Evolutionary conservation across 37 sponge, comb jelly and placozoan genomes (phyloP).

Genomic region (Dysidea cf. avara): DNA sequence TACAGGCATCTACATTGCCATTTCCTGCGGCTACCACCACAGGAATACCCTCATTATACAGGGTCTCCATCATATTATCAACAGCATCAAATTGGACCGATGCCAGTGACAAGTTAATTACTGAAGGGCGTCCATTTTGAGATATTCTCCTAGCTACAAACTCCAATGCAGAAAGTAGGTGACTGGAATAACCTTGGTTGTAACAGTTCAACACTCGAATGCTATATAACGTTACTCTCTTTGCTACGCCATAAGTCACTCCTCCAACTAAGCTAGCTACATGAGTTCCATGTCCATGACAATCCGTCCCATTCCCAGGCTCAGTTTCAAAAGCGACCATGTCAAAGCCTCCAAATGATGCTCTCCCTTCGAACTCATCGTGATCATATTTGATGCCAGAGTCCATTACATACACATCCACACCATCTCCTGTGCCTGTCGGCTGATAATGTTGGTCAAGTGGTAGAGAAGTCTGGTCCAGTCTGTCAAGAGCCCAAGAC

Average conservation of each 20-base stretch:
- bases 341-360: constrained; percentile 35
- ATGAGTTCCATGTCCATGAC: constrained; percentile 6
- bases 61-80: constrained; percentile 24
- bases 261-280: constrained; percentile 70
- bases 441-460: constrained; percentile 57
- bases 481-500: constrained; percentile 57
- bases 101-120: constrained; percentile 63
- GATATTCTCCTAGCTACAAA: constrained; percentile 10
- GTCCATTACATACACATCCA: constrained; percentile 75
- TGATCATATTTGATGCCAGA: constrained; percentile 65
- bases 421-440: constrained; percentile 52
- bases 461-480: constrained; percentile 53
- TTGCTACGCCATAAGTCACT: constrained; percentile 45
- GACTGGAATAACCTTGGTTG: constrained; percentile 40
- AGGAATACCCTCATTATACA: constrained; percentile 34
- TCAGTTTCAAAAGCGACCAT: neutral
- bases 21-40: constrained; percentile 71
- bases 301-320: constrained; percentile 28
- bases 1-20: constrained; percentile 47
- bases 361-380: constrained; percentile 42
- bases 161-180: constrained; percentile 43
- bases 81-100: constrained; percentile 22
- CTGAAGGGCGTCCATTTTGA: constrained; percentile 22
- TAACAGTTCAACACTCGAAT: constrained; percentile 60
- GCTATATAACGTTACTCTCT: constrained; percentile 45